phyloP scores from a whole-genome alignment of 2,797 vertebrate species.

The Poeciliopsis infans region DNA sequence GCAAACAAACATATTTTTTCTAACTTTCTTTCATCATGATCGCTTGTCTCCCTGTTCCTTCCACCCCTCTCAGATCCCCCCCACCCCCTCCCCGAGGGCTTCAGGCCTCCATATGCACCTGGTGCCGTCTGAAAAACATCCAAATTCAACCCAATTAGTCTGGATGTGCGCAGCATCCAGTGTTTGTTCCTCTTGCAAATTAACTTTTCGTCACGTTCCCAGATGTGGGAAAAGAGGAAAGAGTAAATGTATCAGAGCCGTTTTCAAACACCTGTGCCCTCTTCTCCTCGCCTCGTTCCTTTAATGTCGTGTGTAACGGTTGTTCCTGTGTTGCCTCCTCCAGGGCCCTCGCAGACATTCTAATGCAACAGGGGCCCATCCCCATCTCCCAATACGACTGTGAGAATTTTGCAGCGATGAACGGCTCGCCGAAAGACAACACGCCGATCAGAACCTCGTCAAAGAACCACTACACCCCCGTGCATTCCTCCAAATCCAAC shows the following conservation, averaged over 20 bases:
- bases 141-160: slow-evolving; percentile 73
- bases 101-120: slow-evolving; percentile 71
- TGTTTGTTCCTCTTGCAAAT: slow-evolving; percentile 57
- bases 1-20: slow-evolving; percentile 63
- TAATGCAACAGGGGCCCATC: slow-evolving; percentile 97
- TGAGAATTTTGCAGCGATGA: slow-evolving; percentile 95
- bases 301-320: slow-evolving; percentile 17
- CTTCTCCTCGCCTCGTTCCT: background rate
- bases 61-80: slow-evolving; percentile 8
- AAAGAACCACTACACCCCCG: slow-evolving; percentile 97
- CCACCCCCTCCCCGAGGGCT: slow-evolving; percentile 50
- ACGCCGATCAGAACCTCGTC: slow-evolving; percentile 92
- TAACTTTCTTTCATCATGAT: slow-evolving; percentile 69
- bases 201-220: slow-evolving; percentile 53
- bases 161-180: slow-evolving; percentile 52
- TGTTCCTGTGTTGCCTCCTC: slow-evolving; percentile 14
- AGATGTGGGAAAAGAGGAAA: slow-evolving; percentile 26
- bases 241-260: slow-evolving; percentile 19
- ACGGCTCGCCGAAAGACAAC: slow-evolving; percentile 96
- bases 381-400: slow-evolving; percentile 98
- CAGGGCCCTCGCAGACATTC: slow-evolving; percentile 97
- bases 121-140: slow-evolving; percentile 72
- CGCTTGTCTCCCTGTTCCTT: slow-evolving; percentile 43
- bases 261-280: slow-evolving; percentile 36
- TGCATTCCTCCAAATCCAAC: slow-evolving; percentile 92